Evolutionary conservation across 2,113 vertebrate genomes (phyloP), one percentile per base, ranked within the genome.

Genomic region (Meles meles): DNA sequence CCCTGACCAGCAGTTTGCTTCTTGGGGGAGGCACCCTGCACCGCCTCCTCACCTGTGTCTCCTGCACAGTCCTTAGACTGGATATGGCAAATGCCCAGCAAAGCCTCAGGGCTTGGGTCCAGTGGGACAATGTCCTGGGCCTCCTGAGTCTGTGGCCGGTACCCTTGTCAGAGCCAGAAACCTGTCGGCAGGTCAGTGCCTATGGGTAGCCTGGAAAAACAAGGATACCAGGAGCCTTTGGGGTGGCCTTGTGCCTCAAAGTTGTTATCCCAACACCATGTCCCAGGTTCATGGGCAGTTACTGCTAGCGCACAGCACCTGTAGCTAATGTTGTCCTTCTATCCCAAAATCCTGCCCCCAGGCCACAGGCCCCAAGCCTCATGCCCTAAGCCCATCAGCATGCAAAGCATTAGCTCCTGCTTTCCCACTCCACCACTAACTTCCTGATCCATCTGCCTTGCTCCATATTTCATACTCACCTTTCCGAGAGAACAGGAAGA

Each of bases 151-250:
- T 81, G 21, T 89, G 90, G 49, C 37, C 92, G 71, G 71, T 59
- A 76, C 25, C 67, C 44, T 69, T 82, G 57, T 77, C 52, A 90
- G 34, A 96, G 76, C 69, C 88, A 97, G 96, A 93, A 79, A 44
- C 5, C 52, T 86, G 69, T 87, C 86, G 93, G 34, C 57, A 92
- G 69, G 47, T 92, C 61, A 86, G 31, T 80, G 37, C 10, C 84
- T 34, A 69, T 13, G 21, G 67, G 80, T 90, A 63, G 18, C 87
- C 69, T 83, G 13, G 74, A 93, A 42, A 61, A 80, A 69, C 7
- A 44, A 93, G 82, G n/a, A 44, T 82, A 79, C 27, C 27, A 91
- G 39, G 15, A 87, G 55, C 20, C 37, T 92, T 83, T 23, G 61
- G 49, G 77, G 42, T 89, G 44, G 47, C 5, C 27, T 88, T 63